These are phyloP conservation scores for Scrobipalpa atriplicella DNA, from an alignment of 2,888 invertebrate species.

Conservation along the genomic window DNA sequence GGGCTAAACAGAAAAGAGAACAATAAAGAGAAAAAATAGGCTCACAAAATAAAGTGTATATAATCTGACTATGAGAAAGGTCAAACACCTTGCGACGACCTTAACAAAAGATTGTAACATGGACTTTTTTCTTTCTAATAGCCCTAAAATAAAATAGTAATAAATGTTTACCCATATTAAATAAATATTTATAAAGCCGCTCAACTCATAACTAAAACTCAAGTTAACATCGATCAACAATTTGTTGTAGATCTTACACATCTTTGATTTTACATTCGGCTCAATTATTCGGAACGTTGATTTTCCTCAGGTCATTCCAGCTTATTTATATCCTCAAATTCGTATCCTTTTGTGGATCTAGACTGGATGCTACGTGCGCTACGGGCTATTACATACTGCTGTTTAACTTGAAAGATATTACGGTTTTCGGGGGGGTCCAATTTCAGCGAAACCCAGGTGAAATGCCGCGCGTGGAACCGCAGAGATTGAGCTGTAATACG, in stretches of 20 bases:
- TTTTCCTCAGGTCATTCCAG: not conserved
- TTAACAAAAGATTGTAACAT: not conserved
- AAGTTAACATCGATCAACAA: too few relatives aligned
- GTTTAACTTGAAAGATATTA: conserved; percentile 45
- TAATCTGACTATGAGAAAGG: not conserved
- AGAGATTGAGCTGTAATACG: conserved; percentile 9
- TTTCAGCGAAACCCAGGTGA: conserved; percentile 28
- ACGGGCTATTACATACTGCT: conserved; percentile 41
- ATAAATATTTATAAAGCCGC: too few relatives aligned
- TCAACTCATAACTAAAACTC: too few relatives aligned
- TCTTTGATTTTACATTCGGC: too few relatives aligned
- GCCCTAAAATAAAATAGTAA: too few relatives aligned
- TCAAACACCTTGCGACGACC: not conserved
- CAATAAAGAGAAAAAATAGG: not conserved
- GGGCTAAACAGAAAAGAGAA: conserved; percentile 8
- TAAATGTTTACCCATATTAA: too few relatives aligned
- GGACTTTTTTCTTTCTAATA: too few relatives aligned
- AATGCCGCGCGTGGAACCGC: conserved; percentile 1
- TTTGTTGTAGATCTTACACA: too few relatives aligned
- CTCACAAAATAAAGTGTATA: not conserved
- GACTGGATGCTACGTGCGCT: conserved; percentile 41
- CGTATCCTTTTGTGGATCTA: conserved; percentile 43
- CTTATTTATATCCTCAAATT: conserved; percentile 28
- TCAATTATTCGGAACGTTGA: too few relatives aligned
- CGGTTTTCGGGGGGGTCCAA: conserved; percentile 33